Percentiles rank a stretch among this genome's conserved stretches.
Conservation (phyloP, 1,140 invertebrate genomes). For the Meteorus sp. region DNA sequence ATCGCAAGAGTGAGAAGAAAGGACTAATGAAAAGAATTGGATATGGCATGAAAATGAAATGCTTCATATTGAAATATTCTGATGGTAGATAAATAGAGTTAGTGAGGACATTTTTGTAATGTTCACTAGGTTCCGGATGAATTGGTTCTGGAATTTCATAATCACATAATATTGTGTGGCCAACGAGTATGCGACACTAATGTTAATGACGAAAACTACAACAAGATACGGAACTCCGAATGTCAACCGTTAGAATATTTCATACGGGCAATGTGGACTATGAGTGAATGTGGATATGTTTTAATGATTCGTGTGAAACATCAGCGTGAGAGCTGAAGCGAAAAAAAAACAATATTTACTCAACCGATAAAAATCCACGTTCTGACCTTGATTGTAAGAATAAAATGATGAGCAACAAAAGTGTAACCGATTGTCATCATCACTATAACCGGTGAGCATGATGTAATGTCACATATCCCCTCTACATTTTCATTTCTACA, state of each 20-base stretch:
- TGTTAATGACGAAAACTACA: too few relatives aligned
- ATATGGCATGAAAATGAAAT: too few relatives aligned
- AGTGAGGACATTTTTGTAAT: too few relatives aligned
- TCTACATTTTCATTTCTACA: conserved; percentile 2
- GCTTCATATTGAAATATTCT: too few relatives aligned
- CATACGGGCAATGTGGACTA: conserved; percentile 7
- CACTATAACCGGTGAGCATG: conserved; percentile 19
- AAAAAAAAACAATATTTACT: background rate
- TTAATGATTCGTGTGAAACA: background rate
- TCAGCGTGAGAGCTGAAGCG: background rate
- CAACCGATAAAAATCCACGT: background rate
- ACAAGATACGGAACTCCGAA: too few relatives aligned
- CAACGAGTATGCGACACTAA: too few relatives aligned
- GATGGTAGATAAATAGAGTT: too few relatives aligned
- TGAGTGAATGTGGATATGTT: background rate
- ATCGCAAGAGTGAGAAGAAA: too few relatives aligned
- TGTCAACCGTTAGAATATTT: conserved; percentile 15
- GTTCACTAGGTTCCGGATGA: too few relatives aligned
- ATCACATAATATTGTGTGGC: too few relatives aligned
- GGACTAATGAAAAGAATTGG: too few relatives aligned
- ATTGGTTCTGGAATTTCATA: too few relatives aligned
- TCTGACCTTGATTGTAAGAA: conserved; percentile 19
- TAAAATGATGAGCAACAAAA: conserved; percentile 5
- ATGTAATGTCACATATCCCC: conserved; percentile 3
- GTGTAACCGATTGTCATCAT: conserved; percentile 22